phyloP scores from a whole-genome alignment of 2,113 vertebrate species.

The Sceloporus undulatus region DNA sequence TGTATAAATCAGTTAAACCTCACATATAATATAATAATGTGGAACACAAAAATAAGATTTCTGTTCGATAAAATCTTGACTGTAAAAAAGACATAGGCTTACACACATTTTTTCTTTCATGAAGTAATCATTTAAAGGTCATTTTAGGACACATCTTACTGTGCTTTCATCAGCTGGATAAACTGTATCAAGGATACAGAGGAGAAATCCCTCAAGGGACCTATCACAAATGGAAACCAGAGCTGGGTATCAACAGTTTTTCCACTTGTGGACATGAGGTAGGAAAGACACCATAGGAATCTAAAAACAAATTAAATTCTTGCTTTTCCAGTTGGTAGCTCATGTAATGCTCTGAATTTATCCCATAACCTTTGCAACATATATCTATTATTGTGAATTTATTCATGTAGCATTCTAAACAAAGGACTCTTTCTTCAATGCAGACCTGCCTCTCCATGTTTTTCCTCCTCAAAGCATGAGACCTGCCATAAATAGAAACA shows the following conservation, averaged over 20 bases:
- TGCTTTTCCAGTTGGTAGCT: conserved; percentile 12
- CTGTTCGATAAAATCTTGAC: not conserved
- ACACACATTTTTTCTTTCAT: not conserved
- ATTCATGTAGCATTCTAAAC: not conserved
- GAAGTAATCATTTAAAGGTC: conserved; percentile 4
- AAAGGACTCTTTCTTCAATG: not conserved
- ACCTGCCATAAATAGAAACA: not conserved
- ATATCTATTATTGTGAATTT: not conserved
- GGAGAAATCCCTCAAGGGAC: conserved; percentile 14
- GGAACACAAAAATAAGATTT: not conserved
- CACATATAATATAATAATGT: not conserved
- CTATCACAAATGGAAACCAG: conserved; percentile 26
- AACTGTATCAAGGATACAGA: conserved; percentile 7
- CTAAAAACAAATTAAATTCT: not conserved
- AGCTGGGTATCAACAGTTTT: conserved; percentile 19
- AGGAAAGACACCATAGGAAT: not conserved
- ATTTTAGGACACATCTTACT: conserved; percentile 23
- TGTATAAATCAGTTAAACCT: not conserved
- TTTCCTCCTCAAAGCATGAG: too few species aligned
- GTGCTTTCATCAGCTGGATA: conserved; percentile 8
- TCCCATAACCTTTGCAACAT: not conserved
- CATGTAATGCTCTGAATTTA: conserved; percentile 17
- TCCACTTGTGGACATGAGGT: conserved; percentile 13
- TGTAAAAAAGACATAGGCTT: not conserved
- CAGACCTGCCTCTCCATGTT: not conserved